Base-by-base conservation (phyloP, 1,140 invertebrate species). In the Drosophila yakuba region DNA sequence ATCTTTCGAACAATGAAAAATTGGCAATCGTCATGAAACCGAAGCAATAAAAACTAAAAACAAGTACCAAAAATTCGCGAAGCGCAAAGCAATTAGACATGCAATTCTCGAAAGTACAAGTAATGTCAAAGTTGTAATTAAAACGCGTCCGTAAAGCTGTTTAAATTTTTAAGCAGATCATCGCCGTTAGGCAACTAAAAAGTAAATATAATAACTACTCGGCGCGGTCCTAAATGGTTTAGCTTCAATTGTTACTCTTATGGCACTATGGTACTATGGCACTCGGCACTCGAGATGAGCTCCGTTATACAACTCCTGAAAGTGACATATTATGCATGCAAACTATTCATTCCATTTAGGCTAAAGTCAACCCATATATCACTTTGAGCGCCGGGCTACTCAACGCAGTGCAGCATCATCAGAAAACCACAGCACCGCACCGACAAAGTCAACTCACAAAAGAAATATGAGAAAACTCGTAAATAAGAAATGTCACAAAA, bases 31-130 rank as follows among this genome's bases (percentile, higher is more conserved):
- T 79, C 77, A 78, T 79, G 77, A 72, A 77, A 66, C 63, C 52
- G 28, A 58, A 74, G 56, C 4, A 74, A 2, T 1, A 8, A 2
- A 45, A 45, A 45, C 0, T 4, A 20, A 45, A 23, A 23, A n/a
- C 7, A 48, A 8, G 14, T 36, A 45, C 15, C 4, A 66, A 45
- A 67, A 61, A 28, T 45, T 35, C 60, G 58, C 66, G 63, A 85
- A 84, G 81, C 81, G 81, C 81, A 80, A 77, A 80, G 78, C 81
- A 85, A 84, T 85, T 84, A 85, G 81, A 85, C 81, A 84, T 84
- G 81, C 81, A 78, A 84, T 84, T 85, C 82, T 84, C 61, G 81
- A 84, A 84, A 80, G 81, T 84, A 69, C 68, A 83, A 48, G 74
- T 85, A 77, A 66, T 84, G 81, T 84, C 81, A 84, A 77, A 85